These are phyloP conservation scores for Vollenhovia emeryi DNA, from an alignment of 1,140 invertebrate genomes.

Conservation along the genomic window DNA sequence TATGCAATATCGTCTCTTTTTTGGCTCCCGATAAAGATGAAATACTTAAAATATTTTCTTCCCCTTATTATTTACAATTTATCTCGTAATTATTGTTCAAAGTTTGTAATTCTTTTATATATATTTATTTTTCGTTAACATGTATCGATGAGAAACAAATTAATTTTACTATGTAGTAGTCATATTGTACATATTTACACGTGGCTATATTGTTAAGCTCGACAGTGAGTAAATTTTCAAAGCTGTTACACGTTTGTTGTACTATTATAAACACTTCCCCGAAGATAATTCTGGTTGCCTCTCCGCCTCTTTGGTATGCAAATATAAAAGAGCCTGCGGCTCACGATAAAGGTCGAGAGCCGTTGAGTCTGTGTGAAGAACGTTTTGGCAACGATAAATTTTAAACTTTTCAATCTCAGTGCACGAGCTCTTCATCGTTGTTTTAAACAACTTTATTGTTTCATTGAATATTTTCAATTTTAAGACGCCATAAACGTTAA, in stretches of 20 bases:
- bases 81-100: no score
- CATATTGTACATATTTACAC: not conserved
- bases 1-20: no score
- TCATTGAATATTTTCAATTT: not conserved
- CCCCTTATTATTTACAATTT: no score
- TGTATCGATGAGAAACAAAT: not conserved
- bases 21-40: no score
- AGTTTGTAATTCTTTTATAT: not conserved
- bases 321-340: slow-evolving; percentile 3
- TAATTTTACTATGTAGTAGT: not conserved
- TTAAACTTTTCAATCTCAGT: not conserved
- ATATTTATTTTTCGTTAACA: not conserved
- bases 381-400: not conserved
- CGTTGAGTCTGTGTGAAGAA: not conserved
- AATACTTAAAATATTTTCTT: no score
- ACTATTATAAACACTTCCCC: not conserved
- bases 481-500: not conserved
- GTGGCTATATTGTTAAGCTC: not conserved
- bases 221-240: not conserved
- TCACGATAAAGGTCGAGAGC: not conserved
- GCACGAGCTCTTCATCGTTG: not conserved
- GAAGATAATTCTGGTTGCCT: slow-evolving; percentile 20
- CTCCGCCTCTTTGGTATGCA: not conserved
- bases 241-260: not conserved
- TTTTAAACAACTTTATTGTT: not conserved